Base-by-base conservation (phyloP, 2,888 invertebrate species). In the Hanleya hanleyi region DNA sequence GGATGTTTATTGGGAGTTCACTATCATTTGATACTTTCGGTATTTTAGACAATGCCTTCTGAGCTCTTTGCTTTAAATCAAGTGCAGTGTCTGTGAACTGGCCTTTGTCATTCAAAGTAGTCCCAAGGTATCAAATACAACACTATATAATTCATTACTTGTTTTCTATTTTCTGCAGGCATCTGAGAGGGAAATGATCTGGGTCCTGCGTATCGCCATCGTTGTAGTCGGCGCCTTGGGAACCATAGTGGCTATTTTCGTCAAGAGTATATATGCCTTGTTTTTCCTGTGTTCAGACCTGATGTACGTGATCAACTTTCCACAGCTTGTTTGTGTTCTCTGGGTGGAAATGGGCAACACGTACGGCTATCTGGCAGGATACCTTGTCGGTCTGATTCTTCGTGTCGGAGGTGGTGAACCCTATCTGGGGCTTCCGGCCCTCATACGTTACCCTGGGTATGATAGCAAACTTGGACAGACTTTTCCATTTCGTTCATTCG, bases 361-460 rank as follows among this genome's bases (percentile, higher is more conserved):
- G 7, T 84, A 83, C 71, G 84, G 84, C 49, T 76, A 80, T 12
- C 18, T 84, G 5, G 84, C 71, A 66, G 90, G 76, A 18, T 90
- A 69, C 91, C 93, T 96, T 78, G 93, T 96, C 80, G 97, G 96
- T 0, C 89, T 95, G 78, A 94, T 96, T 37, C 78, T 90, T 73
- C 93, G 98, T 1, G 91, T 97, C 67, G 93, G 95, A 0, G 97
- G 97, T 0, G 96, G 98, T 0, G 98, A 98, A 91, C 94, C 94
- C 69, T 91, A 97, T 83, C 92, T 98, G 88, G 94, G 95, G 0
- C 47, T 84, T 3, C 79, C 79, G 0, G 66, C 78, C 0, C 32
- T 66, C 5, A 67, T 84, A 7, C 70, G 76, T 29, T 83, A 71
- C 66, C 84, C 83, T 6, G 67, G 70, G 9, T 81, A 76, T 67